These are phyloP conservation scores for Melanostoma scalare DNA, from an alignment of 2,888 invertebrate genomes.

Conservation along the genomic window DNA sequence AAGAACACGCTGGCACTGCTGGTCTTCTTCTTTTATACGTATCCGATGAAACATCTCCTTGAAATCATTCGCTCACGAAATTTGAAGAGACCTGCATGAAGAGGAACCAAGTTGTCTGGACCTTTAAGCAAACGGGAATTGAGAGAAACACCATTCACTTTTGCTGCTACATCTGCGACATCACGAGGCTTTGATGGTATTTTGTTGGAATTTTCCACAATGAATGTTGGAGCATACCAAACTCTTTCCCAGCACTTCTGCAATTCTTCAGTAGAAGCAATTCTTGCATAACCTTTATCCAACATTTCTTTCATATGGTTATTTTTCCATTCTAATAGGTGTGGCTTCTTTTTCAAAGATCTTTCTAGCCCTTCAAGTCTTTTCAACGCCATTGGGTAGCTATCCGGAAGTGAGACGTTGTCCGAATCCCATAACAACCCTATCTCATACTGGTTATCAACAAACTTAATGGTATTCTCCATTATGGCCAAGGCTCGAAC, in stretches of 20 bases:
- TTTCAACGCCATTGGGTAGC: constrained; percentile 8
- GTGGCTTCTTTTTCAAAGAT: constrained; percentile 30
- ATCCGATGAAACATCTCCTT: constrained; percentile 64
- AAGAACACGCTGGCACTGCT: constrained; percentile 42
- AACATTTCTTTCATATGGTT: no score
- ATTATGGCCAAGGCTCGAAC: constrained; percentile 18
- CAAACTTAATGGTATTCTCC: constrained; percentile 13
- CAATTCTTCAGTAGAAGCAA: no score
- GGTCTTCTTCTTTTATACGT: constrained; percentile 28
- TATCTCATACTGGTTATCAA: constrained; percentile 20
- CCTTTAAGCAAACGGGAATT: constrained; percentile 31
- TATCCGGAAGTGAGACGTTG: constrained; percentile 19
- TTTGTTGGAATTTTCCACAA: constrained; percentile 40
- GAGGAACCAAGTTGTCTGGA: constrained; percentile 40
- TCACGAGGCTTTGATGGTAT: constrained; percentile 37
- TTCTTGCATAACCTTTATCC: no score
- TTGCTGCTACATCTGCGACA: constrained; percentile 56
- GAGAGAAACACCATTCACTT: constrained; percentile 44
- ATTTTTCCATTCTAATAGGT: constrained; percentile 1
- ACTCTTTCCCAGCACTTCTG: no score
- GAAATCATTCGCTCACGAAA: constrained; percentile 45
- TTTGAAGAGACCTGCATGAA: constrained; percentile 36
- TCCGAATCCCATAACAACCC: constrained; percentile 25
- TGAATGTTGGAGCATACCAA: constrained; percentile 74
- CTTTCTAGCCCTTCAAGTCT: neutral